A percentile compares a stretch with the other conserved stretches of the same genome.
Conservation (phyloP, 2,888 invertebrate genomes). For the Tachina lurida region DNA sequence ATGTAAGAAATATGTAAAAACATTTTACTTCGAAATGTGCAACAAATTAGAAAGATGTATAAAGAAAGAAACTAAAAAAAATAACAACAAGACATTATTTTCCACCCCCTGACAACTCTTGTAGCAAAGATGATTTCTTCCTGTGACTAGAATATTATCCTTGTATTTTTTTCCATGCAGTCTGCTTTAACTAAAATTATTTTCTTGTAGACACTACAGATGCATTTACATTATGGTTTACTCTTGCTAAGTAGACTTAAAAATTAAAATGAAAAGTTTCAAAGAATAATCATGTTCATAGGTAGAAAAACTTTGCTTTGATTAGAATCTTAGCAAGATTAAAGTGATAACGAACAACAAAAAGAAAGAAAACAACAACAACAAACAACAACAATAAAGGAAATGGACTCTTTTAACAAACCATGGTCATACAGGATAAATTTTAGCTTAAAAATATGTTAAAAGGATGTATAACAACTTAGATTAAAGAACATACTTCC, state of each 20-base stretch:
- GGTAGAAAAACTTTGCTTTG: slow-evolving; percentile 34
- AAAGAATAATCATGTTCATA: slow-evolving; percentile 1
- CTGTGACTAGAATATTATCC: background rate
- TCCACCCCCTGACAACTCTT: slow-evolving; percentile 42
- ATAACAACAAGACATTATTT: slow-evolving; percentile 54
- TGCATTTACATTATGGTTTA: slow-evolving; percentile 23
- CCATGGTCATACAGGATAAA: background rate
- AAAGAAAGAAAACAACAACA: too few relatives aligned
- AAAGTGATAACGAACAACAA: slow-evolving; percentile 6
- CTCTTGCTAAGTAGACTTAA: slow-evolving; percentile 54
- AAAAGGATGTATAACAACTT: too few relatives aligned
- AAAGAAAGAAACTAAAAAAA: slow-evolving; percentile 17
- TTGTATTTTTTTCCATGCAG: background rate
- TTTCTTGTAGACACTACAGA: slow-evolving; percentile 12
- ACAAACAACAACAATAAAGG: background rate
- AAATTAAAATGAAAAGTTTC: slow-evolving; percentile 5
- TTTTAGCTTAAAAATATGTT: too few relatives aligned
- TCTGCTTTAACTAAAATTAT: slow-evolving; percentile 19
- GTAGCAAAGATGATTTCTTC: slow-evolving; percentile 44
- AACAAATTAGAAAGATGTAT: background rate
- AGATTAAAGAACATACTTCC: too few relatives aligned
- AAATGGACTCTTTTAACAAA: slow-evolving; percentile 7
- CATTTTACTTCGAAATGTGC: background rate
- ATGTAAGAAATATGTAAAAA: background rate
- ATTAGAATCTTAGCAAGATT: slow-evolving; percentile 42